Percentiles rank a stretch among this genome's conserved stretches.
These are phyloP conservation scores for Cricetomys ansorgei DNA, from an alignment of 2,113 vertebrate species.

Conservation along the genomic window DNA sequence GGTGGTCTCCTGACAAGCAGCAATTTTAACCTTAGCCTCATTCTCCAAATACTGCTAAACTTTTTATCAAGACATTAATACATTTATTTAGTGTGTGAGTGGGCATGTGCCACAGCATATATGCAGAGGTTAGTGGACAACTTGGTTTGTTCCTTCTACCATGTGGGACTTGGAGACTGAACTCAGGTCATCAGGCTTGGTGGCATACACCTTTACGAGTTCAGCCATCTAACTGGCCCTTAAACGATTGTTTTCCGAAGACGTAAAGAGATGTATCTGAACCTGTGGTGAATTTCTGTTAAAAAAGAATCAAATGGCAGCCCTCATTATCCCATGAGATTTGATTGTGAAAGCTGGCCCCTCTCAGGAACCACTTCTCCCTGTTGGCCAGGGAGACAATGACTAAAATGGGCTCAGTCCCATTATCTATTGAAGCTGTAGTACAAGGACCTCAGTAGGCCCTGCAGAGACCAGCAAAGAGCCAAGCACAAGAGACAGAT, in stretches of 20 bases:
- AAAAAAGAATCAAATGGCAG: neutral
- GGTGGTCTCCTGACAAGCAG: neutral
- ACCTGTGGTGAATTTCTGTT: neutral
- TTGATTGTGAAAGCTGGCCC: neutral
- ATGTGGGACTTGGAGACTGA: neutral
- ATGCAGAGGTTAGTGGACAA: neutral
- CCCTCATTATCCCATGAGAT: neutral
- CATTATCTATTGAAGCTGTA: neutral
- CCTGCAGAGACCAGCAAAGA: neutral
- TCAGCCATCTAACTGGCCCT: neutral
- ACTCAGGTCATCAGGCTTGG: neutral
- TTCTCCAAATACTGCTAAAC: neutral
- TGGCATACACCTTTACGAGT: neutral
- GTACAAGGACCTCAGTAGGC: neutral
- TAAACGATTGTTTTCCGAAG: slow-evolving; percentile 7
- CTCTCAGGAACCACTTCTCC: neutral
- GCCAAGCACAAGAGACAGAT: neutral
- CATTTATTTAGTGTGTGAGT: neutral
- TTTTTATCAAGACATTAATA: neutral
- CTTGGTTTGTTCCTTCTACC: neutral
- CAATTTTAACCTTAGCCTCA: neutral
- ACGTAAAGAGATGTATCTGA: neutral
- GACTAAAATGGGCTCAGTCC: neutral
- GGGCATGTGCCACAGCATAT: neutral
- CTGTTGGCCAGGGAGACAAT: neutral